phyloP scores from a whole-genome alignment of 2,888 invertebrate species.

The Ganaspis brasiliensis region DNA sequence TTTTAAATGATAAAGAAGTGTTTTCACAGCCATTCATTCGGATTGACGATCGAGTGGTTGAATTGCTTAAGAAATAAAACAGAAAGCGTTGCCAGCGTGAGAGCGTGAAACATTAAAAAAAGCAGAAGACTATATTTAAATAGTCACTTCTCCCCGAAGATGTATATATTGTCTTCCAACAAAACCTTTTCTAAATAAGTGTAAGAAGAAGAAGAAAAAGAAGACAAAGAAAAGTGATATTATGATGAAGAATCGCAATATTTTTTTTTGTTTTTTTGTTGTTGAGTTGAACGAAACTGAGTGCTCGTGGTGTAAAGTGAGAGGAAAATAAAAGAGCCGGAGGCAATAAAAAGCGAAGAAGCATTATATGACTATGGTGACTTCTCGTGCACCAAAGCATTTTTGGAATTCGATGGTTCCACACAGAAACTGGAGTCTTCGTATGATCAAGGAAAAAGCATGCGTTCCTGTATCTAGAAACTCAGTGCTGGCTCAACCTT shows the following conservation, averaged over 20 bases:
- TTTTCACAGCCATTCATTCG: constrained; percentile 2
- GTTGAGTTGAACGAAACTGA: constrained; percentile 24
- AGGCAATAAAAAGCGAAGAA: constrained; percentile 4
- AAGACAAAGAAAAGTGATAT: not conserved
- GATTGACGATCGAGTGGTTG: not conserved
- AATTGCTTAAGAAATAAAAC: not conserved
- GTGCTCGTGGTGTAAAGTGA: not conserved
- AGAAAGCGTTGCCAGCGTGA: not conserved
- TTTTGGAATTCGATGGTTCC: constrained; percentile 11
- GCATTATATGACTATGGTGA: constrained; percentile 1
- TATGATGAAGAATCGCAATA: not conserved
- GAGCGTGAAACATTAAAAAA: constrained; percentile 35
- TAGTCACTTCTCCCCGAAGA: not conserved
- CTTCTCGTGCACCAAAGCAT: constrained; percentile 20
- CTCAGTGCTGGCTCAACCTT: constrained; percentile 33
- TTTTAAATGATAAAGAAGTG: not conserved
- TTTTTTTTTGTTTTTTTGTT: too few species aligned
- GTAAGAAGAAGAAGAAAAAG: not conserved
- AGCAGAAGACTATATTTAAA: not conserved
- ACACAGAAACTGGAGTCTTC: constrained; percentile 9
- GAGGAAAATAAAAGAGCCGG: not conserved
- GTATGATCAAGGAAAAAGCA: not conserved
- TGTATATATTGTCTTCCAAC: not conserved
- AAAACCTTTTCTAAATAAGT: not conserved
- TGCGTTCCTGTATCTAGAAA: constrained; percentile 19